phyloP scores from a whole-genome alignment of 2,888 invertebrate species.

The Eilema caniola region DNA sequence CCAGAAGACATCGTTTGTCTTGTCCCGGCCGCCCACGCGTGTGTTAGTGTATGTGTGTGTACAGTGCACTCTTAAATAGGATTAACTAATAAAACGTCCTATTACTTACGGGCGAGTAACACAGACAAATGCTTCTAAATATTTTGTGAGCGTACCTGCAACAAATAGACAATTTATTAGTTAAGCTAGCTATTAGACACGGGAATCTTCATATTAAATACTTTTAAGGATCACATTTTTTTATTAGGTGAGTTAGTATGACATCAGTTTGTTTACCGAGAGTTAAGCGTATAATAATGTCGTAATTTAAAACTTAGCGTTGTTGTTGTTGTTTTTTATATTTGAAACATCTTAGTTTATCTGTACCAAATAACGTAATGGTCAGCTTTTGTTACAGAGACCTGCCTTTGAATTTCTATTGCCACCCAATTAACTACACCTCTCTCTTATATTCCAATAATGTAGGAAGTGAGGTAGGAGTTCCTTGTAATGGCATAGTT shows the following conservation, averaged over 20 bases:
- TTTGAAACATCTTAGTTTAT: not conserved
- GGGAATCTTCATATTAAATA: not conserved
- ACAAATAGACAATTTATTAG: slow-evolving; percentile 49
- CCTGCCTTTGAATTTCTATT: not conserved
- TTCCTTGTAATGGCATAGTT: slow-evolving; percentile 29
- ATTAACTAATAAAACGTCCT: slow-evolving; percentile 44
- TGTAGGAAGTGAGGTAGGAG: slow-evolving; percentile 13
- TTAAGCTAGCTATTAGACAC: not conserved
- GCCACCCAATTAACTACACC: not conserved
- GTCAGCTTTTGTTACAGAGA: not conserved
- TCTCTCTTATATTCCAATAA: slow-evolving; percentile 5
- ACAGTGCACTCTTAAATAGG: slow-evolving; percentile 46
- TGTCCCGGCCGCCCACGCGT: slow-evolving; percentile 18
- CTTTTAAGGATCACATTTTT: not conserved
- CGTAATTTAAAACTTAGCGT: not conserved
- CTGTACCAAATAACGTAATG: not conserved
- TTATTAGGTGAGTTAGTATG: too few relatives aligned
- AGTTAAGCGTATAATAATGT: too few relatives aligned
- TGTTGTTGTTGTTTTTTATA: not conserved
- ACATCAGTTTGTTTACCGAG: too few relatives aligned
- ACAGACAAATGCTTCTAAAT: slow-evolving; percentile 33
- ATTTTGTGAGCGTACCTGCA: slow-evolving; percentile 52
- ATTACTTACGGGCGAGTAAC: slow-evolving; percentile 43
- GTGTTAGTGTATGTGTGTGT: slow-evolving; percentile 15
- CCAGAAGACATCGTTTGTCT: slow-evolving; percentile 49